phyloP scores from a whole-genome alignment of 2,113 vertebrate species.

The Odocoileus virginianus region DNA sequence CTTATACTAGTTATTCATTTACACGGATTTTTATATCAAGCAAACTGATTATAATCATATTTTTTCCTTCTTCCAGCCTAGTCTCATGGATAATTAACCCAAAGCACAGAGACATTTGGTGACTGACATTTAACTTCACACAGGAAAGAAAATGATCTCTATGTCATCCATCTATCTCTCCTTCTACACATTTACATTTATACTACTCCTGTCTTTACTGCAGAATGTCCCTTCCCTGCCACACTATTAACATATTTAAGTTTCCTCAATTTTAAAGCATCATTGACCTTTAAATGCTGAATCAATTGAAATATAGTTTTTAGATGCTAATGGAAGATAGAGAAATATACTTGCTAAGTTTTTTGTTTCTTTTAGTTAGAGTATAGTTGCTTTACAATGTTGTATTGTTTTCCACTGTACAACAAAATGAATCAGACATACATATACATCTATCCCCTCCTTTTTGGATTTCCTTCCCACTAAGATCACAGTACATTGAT shows the following conservation, averaged over 20 bases:
- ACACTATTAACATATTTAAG: neutral
- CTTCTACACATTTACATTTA: neutral
- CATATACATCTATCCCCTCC: neutral
- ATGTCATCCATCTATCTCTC: neutral
- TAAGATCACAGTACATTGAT: neutral
- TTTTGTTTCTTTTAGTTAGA: neutral
- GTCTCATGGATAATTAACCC: neutral
- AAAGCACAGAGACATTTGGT: neutral
- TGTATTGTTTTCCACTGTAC: neutral
- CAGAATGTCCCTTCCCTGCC: neutral
- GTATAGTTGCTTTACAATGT: neutral
- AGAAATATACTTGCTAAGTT: neutral
- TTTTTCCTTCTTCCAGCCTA: neutral
- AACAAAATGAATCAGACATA: neutral
- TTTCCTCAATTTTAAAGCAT: constrained; percentile 17
- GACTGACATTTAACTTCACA: neutral
- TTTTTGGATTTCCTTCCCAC: neutral
- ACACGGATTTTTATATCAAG: constrained; percentile 3
- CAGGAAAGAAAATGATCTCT: neutral
- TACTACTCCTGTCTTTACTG: neutral
- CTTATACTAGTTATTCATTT: constrained; percentile 7
- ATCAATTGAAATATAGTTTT: neutral
- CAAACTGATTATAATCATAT: neutral
- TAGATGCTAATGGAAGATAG: neutral
- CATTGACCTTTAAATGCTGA: neutral